phyloP scores from a whole-genome alignment of 2,888 invertebrate genomes.

The Drosophila mercatorum region DNA sequence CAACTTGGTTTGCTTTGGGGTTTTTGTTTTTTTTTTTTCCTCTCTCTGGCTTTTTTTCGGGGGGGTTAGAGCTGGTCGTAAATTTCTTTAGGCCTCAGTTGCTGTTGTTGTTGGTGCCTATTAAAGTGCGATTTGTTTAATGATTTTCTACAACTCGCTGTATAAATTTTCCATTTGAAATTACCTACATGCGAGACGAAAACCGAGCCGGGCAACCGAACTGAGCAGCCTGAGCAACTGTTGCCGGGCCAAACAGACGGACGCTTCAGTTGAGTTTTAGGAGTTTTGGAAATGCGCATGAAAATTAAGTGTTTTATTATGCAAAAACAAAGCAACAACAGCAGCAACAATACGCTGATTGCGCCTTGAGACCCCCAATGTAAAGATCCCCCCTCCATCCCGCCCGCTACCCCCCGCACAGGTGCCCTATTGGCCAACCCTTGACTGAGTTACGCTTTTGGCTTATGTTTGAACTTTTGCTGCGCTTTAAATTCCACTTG shows the following conservation, averaged over 20 bases:
- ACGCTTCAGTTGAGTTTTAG: conserved; percentile 61
- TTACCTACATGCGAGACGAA: conserved; percentile 70
- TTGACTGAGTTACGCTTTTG: conserved; percentile 56
- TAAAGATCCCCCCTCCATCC: conserved; percentile 21
- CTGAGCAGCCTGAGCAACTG: conserved; percentile 20
- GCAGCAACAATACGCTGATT: conserved; percentile 40
- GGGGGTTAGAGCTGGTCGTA: conserved; percentile 51
- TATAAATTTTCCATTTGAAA: conserved; percentile 81
- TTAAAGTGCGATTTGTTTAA: conserved; percentile 83
- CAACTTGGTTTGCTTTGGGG: conserved; percentile 48
- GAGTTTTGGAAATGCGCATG: conserved; percentile 75
- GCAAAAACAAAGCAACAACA: conserved; percentile 73
- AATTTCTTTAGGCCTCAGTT: conserved; percentile 66
- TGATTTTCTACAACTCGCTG: conserved; percentile 79
- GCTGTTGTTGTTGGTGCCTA: conserved; percentile 59
- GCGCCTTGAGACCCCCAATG: conserved; percentile 45
- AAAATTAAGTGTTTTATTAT: conserved; percentile 83
- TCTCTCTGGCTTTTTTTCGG: not conserved
- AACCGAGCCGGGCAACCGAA: conserved; percentile 38
- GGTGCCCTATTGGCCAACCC: not conserved
- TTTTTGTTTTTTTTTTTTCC: conserved; percentile 25
- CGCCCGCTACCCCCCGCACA: not conserved
- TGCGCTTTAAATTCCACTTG: conserved; percentile 50
- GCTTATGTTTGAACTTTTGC: conserved; percentile 71
- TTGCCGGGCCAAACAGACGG: conserved; percentile 31